Evolutionary conservation across 2,113 vertebrate species (phyloP), one percentile per base, ranked within the genome.

Genomic region (Phodopus roborovskii): DNA sequence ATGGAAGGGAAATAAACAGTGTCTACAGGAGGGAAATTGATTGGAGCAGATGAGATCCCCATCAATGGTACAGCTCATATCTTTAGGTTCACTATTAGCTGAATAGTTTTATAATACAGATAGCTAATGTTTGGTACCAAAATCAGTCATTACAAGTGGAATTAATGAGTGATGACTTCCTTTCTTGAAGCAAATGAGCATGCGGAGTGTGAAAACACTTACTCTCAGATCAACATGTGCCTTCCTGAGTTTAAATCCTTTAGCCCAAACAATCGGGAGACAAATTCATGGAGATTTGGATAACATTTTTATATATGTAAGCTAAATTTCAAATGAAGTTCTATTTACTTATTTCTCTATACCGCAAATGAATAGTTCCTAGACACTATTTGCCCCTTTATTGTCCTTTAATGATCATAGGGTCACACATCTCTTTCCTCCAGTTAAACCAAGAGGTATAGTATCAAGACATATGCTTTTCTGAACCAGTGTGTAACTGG

Each of bases 281-380:
- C 16, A 97, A 39, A 98, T 88, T 98, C 94, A 96, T 24, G 26
- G 28, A 39, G 95, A 94, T 74, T 92, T 97, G 97, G 93, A 96
- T 97, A 97, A 97, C 42, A 97, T 97, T 98, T 97, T 82, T 95
- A 97, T 97, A 98, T 97, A 26, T 98, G 97, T 98, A 98, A 93
- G 85, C 50, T 78, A 53, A 7, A 92, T 95, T 98, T 96, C 96
- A 97, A 97, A 97, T 95, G 95, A 98, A 97, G 88, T 97, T 77
- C 88, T 92, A 97, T 97, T 98, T 98, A 98, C 98, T 98, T 97
- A 93, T 95, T 96, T 97, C 92, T 93, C 84, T 98, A 93, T 73
- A 94, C 96, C 96, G 97, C 90, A 60, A 90, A 91, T 85, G 73
- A 96, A 82, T 39, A 64, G 39, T 83, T 96, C 53, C 82, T 96